A percentile compares a stretch with the other conserved stretches of the same genome.
Conservation (phyloP, 2,113 vertebrate species). For the Spea bombifrons region DNA sequence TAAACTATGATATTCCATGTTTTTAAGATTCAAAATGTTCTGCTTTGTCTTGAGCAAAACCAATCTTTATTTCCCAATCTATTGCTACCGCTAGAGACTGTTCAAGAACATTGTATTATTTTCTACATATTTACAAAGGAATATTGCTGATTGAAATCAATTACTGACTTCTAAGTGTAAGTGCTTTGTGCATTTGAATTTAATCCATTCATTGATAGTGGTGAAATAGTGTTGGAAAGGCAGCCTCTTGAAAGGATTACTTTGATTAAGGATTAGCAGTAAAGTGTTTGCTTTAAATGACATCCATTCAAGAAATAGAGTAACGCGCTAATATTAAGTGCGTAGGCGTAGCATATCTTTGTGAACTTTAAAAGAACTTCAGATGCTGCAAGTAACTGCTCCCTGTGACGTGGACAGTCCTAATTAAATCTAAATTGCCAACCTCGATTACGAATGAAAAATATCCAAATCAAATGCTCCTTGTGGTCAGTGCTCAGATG, state of each 20-base stretch:
- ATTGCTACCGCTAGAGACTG: not conserved
- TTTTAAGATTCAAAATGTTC: no score
- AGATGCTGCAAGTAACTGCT: not conserved
- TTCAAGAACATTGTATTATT: not conserved
- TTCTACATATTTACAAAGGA: slow-evolving; percentile 12
- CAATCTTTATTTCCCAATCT: not conserved
- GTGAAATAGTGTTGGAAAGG: slow-evolving; percentile 57
- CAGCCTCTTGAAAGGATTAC: slow-evolving; percentile 64
- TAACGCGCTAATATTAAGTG: slow-evolving; percentile 56
- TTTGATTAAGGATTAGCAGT: slow-evolving; percentile 65
- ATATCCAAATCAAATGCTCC: not conserved
- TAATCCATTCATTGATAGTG: slow-evolving; percentile 66
- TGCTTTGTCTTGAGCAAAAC: no score
- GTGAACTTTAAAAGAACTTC: slow-evolving; percentile 47
- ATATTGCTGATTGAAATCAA: slow-evolving; percentile 40
- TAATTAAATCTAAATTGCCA: not conserved
- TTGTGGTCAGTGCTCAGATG: no score
- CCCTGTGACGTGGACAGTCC: not conserved
- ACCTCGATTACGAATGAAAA: not conserved
- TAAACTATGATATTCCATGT: no score
- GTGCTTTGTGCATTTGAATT: slow-evolving; percentile 56
- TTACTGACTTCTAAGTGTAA: slow-evolving; percentile 21
- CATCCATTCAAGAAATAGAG: slow-evolving; percentile 51
- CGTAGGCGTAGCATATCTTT: slow-evolving; percentile 50
- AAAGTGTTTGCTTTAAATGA: slow-evolving; percentile 61